Percentiles rank a stretch among this genome's conserved stretches.
Evolutionary conservation across 2,888 invertebrate genomes (phyloP).

Genomic region (Argyresthia albistria): DNA sequence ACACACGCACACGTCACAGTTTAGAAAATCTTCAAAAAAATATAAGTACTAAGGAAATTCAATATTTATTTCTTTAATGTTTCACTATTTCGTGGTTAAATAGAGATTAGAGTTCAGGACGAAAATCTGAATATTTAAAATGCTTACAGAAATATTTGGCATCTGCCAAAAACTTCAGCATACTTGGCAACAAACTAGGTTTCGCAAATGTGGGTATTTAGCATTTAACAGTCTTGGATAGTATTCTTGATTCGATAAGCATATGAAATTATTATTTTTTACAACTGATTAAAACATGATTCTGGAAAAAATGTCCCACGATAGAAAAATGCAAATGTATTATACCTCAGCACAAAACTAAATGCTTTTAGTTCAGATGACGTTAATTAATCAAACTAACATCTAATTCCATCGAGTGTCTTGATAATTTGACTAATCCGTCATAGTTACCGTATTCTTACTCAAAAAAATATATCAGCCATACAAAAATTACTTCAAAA

Average conservation of each 20-base stretch:
- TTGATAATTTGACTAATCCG: conserved; percentile 44
- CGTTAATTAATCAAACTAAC: conserved; percentile 46
- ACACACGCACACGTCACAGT: too few species aligned
- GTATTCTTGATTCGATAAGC: background rate
- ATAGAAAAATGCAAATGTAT: conserved; percentile 29
- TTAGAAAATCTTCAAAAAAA: too few species aligned
- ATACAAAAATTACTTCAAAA: too few species aligned
- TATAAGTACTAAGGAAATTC: too few species aligned
- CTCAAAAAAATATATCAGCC: background rate
- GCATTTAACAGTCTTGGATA: background rate
- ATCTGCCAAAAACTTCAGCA: too few species aligned
- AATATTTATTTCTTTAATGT: too few species aligned
- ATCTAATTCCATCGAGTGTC: conserved; percentile 18
- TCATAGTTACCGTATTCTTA: conserved; percentile 19
- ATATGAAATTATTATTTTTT: background rate
- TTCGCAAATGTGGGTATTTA: background rate
- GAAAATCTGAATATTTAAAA: background rate
- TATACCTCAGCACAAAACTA: conserved; percentile 18
- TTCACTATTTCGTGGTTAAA: too few species aligned
- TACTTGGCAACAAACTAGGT: too few species aligned
- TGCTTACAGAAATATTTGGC: too few species aligned
- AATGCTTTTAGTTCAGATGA: conserved; percentile 19
- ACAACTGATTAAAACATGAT: background rate
- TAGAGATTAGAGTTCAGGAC: too few species aligned
- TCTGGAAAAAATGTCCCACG: background rate